Conservation (phyloP, 2,888 invertebrate species). For the Nematopogon swammerdamellus region DNA sequence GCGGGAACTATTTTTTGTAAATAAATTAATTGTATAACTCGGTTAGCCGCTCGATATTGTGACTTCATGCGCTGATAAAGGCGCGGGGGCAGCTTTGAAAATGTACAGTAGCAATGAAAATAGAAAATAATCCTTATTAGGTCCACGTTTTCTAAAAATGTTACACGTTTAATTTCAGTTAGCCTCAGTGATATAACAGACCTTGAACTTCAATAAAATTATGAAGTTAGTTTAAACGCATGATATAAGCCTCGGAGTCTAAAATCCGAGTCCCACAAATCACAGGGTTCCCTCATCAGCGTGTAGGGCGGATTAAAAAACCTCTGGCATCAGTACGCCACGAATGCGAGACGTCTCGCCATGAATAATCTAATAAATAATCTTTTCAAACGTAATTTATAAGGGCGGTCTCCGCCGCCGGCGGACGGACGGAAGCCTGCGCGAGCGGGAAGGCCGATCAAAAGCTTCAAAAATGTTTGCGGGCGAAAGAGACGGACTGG, state of each 20-base stretch:
- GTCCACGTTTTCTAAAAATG: too few relatives aligned
- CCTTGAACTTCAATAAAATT: too few relatives aligned
- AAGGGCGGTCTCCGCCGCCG: slow-evolving; percentile 28
- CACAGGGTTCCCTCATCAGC: neutral
- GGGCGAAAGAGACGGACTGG: slow-evolving; percentile 24
- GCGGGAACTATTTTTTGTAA: neutral
- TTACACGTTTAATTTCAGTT: too few relatives aligned
- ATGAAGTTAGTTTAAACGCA: too few relatives aligned
- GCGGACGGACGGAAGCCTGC: slow-evolving; percentile 37
- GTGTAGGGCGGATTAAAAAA: neutral
- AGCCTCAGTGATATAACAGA: too few relatives aligned
- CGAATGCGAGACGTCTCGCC: slow-evolving; percentile 24
- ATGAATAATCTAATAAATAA: slow-evolving; percentile 57
- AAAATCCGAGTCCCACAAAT: neutral
- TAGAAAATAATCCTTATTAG: too few relatives aligned
- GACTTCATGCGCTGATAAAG: too few relatives aligned
- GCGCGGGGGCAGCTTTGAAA: too few relatives aligned
- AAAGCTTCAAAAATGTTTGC: slow-evolving; percentile 4
- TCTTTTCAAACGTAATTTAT: slow-evolving; percentile 51
- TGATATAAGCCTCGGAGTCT: too few relatives aligned
- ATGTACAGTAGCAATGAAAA: too few relatives aligned
- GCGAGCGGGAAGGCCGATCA: slow-evolving; percentile 19
- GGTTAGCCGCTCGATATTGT: too few relatives aligned
- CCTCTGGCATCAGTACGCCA: slow-evolving; percentile 32
- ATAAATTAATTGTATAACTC: neutral